Percentiles rank a stretch among this genome's conserved stretches.
These are phyloP conservation scores for Bovichtus diacanthus DNA, from an alignment of 2,797 vertebrate species.

Conservation along the genomic window DNA sequence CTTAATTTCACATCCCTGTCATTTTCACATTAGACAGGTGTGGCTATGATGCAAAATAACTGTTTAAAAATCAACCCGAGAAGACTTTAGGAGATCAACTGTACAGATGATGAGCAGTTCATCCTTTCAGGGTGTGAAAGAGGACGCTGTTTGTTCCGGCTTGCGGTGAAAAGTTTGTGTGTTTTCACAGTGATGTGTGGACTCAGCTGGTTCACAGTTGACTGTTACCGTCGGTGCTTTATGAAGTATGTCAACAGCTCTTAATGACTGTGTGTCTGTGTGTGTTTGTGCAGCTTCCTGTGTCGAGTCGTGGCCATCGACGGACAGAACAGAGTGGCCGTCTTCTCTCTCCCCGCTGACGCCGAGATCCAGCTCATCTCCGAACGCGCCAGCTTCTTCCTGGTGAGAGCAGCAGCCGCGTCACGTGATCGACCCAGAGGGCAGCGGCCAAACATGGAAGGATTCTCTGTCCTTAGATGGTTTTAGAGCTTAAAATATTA, in stretches of 20 bases:
- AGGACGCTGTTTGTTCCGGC: not conserved
- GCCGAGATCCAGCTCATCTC: conserved; percentile 87
- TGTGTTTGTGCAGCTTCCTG: conserved; percentile 86
- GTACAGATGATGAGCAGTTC: not conserved
- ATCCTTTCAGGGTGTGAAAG: not conserved
- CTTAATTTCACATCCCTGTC: not conserved
- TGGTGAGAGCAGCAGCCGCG: conserved; percentile 84
- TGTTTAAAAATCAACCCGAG: not conserved
- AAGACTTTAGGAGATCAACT: not conserved
- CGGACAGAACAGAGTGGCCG: conserved; percentile 81
- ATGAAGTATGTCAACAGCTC: conserved; percentile 34
- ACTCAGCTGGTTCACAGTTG: conserved; percentile 51
- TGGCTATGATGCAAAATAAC: not conserved
- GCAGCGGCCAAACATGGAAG: not conserved
- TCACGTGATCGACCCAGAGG: not conserved
- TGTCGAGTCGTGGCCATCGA: conserved; percentile 90
- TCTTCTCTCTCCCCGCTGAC: conserved; percentile 86
- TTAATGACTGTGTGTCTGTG: conserved; percentile 60
- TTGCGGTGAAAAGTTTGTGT: conserved; percentile 2
- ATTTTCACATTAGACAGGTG: not conserved
- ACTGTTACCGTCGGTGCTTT: conserved; percentile 1
- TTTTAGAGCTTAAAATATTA: not conserved
- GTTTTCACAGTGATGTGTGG: conserved; percentile 13
- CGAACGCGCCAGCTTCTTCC: conserved; percentile 89
- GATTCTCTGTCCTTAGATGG: not conserved